These are phyloP conservation scores for Trachymyrmex cornetzi DNA, from an alignment of 1,140 invertebrate genomes.

Conservation along the genomic window DNA sequence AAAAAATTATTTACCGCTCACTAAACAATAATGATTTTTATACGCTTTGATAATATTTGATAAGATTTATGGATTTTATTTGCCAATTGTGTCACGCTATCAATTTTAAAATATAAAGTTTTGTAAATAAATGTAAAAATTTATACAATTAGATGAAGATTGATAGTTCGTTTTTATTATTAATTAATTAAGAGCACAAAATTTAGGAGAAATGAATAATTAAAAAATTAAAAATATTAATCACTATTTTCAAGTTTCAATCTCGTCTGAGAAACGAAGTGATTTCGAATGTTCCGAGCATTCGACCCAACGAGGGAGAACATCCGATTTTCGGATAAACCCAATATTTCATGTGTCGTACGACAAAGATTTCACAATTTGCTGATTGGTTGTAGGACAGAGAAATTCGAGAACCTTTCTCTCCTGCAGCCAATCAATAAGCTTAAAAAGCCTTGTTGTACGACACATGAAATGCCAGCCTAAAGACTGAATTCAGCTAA, in stretches of 20 bases:
- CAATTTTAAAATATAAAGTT: background rate
- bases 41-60: background rate
- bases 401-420: too few relatives aligned
- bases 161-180: too few relatives aligned
- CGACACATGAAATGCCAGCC: too few relatives aligned
- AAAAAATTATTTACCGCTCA: background rate
- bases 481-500: constrained; percentile 13
- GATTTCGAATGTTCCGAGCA: background rate
- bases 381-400: too few relatives aligned
- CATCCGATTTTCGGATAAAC: constrained; percentile 30
- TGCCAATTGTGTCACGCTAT: background rate
- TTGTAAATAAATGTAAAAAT: background rate
- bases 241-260: background rate
- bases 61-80: background rate
- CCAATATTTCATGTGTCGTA: too few relatives aligned
- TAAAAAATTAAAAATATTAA: background rate
- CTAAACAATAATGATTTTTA: constrained; percentile 12
- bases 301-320: background rate
- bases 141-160: background rate
- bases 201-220: background rate
- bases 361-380: too few relatives aligned
- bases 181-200: background rate
- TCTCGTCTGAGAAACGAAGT: background rate
- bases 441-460: too few relatives aligned
- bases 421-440: too few relatives aligned